These are phyloP conservation scores for Congeria kusceri DNA, from an alignment of 2,888 invertebrate genomes.

Conservation along the genomic window DNA sequence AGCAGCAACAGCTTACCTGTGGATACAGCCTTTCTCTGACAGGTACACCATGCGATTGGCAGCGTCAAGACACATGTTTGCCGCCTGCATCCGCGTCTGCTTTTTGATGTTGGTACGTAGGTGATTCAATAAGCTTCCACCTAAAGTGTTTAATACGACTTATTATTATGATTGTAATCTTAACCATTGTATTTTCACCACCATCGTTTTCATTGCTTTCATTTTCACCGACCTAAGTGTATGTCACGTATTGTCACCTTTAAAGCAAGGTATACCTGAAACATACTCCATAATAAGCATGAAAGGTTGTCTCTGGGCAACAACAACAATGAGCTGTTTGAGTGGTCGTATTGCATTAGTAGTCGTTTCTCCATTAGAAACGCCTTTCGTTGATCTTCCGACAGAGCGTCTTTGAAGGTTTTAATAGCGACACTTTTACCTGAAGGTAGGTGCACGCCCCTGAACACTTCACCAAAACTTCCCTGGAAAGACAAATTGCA, in stretches of 20 bases:
- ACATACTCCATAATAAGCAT: conserved; percentile 99
- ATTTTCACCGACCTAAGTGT: too few relatives aligned
- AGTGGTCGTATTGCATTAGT: conserved; percentile 97
- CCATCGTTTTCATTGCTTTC: too few relatives aligned
- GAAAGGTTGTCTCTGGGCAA: conserved; percentile 98
- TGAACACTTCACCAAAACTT: conserved; percentile 98
- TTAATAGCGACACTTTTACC: conserved; percentile 98
- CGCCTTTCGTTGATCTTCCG: conserved; percentile 96
- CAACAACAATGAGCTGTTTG: conserved; percentile 98
- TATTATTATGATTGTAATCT: too few relatives aligned
- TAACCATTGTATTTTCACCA: too few relatives aligned
- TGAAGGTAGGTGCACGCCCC: conserved; percentile 93
- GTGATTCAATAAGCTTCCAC: conserved; percentile 95
- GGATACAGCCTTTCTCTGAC: conserved; percentile 97
- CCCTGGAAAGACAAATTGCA: too few relatives aligned
- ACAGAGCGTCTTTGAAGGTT: conserved; percentile 96
- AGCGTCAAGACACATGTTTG: conserved; percentile 95
- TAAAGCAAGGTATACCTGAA: too few relatives aligned
- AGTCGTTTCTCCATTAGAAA: conserved; percentile 98
- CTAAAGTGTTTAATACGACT: too few relatives aligned
- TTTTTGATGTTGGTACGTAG: conserved; percentile 91
- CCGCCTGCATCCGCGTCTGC: conserved; percentile 77
- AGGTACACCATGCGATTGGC: conserved; percentile 98
- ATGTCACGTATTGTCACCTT: too few relatives aligned
- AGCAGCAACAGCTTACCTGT: conserved; percentile 86